Conservation (phyloP, 2,888 invertebrate genomes). For the Epinotia demarniana region DNA sequence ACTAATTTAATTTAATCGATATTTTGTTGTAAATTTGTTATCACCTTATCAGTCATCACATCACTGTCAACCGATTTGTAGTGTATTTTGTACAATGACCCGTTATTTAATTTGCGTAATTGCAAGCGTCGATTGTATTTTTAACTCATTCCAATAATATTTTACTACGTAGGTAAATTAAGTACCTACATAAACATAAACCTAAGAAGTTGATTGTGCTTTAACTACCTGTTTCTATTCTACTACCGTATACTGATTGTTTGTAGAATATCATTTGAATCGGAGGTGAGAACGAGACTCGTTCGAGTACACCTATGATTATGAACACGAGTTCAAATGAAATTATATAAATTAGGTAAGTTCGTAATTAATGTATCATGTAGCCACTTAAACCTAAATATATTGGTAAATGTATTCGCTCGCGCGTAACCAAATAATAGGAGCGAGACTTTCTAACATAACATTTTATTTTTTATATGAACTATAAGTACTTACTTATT, state of each 20-base stretch:
- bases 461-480: no score
- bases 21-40: conserved; percentile 36
- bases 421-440: no score
- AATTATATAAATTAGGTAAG: no score
- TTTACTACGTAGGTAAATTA: not conserved
- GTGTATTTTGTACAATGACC: conserved; percentile 14
- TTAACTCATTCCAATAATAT: conserved; percentile 5
- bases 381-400: no score
- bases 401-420: no score
- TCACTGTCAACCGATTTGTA: not conserved
- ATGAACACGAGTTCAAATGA: no score
- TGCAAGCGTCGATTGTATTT: conserved; percentile 4
- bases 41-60: conserved; percentile 28
- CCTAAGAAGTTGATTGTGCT: conserved; percentile 3
- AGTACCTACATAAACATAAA: not conserved
- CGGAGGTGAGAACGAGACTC: no score
- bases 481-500: no score
- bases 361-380: no score
- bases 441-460: no score
- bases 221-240: not conserved
- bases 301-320: no score
- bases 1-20: conserved; percentile 47
- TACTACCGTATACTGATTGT: not conserved
- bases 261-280: not conserved
- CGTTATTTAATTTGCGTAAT: conserved; percentile 9